Percentiles rank a stretch among this genome's conserved stretches.
These are phyloP conservation scores for Cordilura impudica DNA, from an alignment of 2,888 invertebrate species.

Conservation along the genomic window DNA sequence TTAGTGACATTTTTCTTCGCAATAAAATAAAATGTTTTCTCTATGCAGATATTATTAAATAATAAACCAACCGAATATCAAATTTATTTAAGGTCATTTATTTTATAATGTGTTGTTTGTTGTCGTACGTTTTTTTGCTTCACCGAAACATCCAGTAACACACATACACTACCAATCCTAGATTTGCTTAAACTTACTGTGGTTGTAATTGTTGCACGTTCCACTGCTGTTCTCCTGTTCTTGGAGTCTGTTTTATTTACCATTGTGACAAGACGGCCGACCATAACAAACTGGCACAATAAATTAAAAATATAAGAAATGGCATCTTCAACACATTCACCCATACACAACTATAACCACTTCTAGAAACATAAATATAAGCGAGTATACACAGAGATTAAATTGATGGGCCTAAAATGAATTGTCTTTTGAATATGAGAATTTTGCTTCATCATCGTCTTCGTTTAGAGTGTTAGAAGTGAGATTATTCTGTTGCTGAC, in stretches of 20 bases:
- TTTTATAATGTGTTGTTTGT: conserved; percentile 63
- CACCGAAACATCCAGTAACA: too few species aligned
- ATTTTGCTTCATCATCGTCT: conserved; percentile 15
- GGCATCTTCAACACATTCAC: conserved; percentile 1
- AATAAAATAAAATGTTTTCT: conserved; percentile 48
- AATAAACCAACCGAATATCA: conserved; percentile 72
- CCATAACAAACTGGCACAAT: conserved; percentile 75
- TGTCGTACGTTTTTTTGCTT: conserved; percentile 21
- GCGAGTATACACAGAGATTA: conserved; percentile 2
- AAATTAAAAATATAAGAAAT: conserved; percentile 68
- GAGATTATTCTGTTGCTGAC: conserved; percentile 5
- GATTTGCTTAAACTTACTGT: not conserved
- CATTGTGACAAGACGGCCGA: conserved; percentile 72
- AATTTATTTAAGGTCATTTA: conserved; percentile 75
- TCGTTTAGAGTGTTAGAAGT: conserved; percentile 13
- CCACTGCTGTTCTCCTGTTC: not conserved
- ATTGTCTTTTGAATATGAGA: conserved; percentile 24
- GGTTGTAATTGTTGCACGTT: not conserved
- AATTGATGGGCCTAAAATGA: conserved; percentile 37
- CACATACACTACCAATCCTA: not conserved
- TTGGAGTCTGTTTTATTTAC: conserved; percentile 39
- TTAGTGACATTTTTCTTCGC: not conserved
- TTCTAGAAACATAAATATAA: conserved; percentile 27
- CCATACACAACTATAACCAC: not conserved
- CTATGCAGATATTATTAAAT: conserved; percentile 70